Evolutionary conservation across 2,113 vertebrate genomes (phyloP).

Genomic region (Pyrgilauda ruficollis): DNA sequence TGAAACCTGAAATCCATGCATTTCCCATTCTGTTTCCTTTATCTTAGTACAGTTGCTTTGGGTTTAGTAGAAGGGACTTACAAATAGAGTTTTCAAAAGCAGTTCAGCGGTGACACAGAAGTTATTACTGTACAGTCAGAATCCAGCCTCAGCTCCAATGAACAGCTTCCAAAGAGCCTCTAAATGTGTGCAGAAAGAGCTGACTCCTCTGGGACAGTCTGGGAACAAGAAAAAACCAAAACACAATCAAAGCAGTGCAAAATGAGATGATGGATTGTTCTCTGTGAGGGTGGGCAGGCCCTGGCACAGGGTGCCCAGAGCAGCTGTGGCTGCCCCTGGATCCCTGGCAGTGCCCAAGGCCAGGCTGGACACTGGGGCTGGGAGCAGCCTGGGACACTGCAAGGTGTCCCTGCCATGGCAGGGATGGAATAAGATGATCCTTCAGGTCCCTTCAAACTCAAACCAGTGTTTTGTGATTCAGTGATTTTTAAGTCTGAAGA

Average conservation of each 20-base stretch:
- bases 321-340: background rate
- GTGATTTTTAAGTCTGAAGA: background rate
- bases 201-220: background rate
- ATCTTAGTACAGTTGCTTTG: background rate
- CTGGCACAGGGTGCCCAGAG: background rate
- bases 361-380: background rate
- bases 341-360: background rate
- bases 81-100: background rate
- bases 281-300: background rate
- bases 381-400: background rate
- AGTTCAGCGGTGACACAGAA: background rate
- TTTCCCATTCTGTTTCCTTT: background rate
- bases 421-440: fast-evolving
- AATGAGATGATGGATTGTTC: background rate
- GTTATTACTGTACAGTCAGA: background rate
- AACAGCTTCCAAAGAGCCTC: background rate
- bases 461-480: background rate
- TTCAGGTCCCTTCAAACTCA: background rate
- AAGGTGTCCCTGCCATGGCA: background rate
- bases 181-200: background rate
- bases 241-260: background rate
- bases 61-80: background rate
- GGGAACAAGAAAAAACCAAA: background rate
- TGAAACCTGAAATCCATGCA: background rate
- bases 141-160: background rate